These are phyloP conservation scores for Leptopilina myrica DNA, from an alignment of 2,888 invertebrate species.

Conservation along the genomic window DNA sequence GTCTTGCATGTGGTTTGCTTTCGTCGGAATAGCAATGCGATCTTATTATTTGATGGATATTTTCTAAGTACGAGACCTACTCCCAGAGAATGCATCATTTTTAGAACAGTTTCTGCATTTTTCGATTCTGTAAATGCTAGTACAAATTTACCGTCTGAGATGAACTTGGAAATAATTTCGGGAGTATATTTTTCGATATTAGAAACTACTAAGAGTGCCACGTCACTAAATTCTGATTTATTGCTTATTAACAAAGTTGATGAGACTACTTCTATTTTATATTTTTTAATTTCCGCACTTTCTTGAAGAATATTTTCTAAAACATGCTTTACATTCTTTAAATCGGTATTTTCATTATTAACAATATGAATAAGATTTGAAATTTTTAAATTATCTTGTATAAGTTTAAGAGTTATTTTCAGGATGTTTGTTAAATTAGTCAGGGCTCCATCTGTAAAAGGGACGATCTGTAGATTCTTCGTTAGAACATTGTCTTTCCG, in stretches of 20 bases:
- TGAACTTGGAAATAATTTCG: background rate
- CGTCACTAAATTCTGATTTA: background rate
- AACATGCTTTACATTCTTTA: background rate
- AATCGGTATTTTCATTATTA: background rate
- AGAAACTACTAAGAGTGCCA: background rate
- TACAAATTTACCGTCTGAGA: slow-evolving; percentile 37
- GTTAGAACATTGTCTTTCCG: background rate
- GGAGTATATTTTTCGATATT: background rate
- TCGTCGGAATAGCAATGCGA: slow-evolving; percentile 40
- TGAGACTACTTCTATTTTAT: background rate
- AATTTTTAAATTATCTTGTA: background rate
- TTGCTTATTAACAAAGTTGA: background rate
- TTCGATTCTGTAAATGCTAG: slow-evolving; percentile 24
- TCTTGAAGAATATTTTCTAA: slow-evolving; percentile 8
- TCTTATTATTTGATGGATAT: background rate
- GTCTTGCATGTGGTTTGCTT: slow-evolving; percentile 18
- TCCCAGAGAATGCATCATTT: slow-evolving; percentile 24
- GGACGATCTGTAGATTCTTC: background rate
- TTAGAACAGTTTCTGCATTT: slow-evolving; percentile 19
- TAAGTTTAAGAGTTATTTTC: background rate
- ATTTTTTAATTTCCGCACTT: background rate
- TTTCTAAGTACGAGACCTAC: slow-evolving; percentile 37
- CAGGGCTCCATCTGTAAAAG: too few species aligned
- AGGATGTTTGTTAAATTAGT: background rate
- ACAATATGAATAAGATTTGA: background rate